Percentiles rank a stretch among this genome's conserved stretches.
Evolutionary conservation across 2,113 vertebrate genomes (phyloP).

Genomic region (Pluvialis apricaria): DNA sequence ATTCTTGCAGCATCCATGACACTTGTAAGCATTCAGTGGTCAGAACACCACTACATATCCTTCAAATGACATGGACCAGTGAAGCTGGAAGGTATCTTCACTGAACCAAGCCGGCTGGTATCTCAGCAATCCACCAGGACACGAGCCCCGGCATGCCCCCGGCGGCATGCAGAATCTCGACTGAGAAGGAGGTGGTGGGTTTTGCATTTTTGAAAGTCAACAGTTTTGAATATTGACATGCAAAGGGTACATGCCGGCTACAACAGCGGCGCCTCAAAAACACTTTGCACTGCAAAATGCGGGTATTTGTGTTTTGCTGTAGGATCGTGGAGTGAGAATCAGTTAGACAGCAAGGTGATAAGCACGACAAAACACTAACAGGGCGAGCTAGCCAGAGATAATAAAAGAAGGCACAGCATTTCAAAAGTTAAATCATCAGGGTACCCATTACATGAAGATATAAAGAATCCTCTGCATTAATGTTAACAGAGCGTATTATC

Average conservation of each 20-base stretch:
- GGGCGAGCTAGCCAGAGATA: background rate
- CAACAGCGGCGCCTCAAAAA: background rate
- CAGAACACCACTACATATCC: constrained; percentile 76
- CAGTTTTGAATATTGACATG: constrained; percentile 31
- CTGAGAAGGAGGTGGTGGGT: background rate
- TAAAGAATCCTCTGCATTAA: background rate
- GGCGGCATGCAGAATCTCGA: background rate
- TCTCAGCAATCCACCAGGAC: constrained; percentile 70
- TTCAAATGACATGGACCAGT: constrained; percentile 78
- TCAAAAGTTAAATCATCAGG: background rate
- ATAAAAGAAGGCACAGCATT: background rate
- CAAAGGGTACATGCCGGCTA: background rate
- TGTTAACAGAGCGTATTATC: background rate
- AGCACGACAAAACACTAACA: background rate
- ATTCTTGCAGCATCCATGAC: constrained; percentile 73
- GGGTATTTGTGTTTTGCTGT: background rate
- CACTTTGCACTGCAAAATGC: background rate
- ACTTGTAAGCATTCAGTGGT: constrained; percentile 78
- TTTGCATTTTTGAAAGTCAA: constrained; percentile 58
- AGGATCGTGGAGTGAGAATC: background rate
- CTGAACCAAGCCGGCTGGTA: constrained; percentile 66
- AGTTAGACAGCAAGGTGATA: background rate
- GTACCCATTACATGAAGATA: background rate
- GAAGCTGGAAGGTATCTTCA: constrained; percentile 74
- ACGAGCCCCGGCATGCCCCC: constrained; percentile 39